Evolutionary conservation across 1,140 invertebrate genomes (phyloP).

Genomic region (Calephelis nemesis): DNA sequence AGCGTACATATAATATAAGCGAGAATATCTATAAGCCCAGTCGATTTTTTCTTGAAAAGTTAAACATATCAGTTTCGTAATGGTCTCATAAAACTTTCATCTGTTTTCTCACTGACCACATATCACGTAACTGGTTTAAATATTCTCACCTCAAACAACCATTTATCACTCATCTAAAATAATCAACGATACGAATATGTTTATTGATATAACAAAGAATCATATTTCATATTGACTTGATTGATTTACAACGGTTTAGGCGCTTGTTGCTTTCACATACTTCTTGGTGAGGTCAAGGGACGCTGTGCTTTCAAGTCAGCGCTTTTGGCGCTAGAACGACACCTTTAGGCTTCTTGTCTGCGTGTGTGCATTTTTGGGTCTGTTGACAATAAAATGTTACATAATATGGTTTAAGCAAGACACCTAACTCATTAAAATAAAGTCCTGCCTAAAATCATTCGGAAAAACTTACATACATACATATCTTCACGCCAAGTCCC

Average conservation of each 20-base stretch:
- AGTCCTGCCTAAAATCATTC: too few species aligned
- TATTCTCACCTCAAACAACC: slow-evolving; percentile 19
- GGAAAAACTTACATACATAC: too few species aligned
- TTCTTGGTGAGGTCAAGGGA: slow-evolving; percentile 47
- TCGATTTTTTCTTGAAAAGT: too few species aligned
- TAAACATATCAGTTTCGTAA: neutral
- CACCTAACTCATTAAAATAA: too few species aligned
- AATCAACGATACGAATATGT: slow-evolving; percentile 33
- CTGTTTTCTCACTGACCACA: neutral
- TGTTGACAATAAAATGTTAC: too few species aligned
- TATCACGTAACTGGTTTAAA: slow-evolving; percentile 1
- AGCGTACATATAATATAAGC: too few species aligned
- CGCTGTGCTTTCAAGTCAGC: slow-evolving; percentile 4
- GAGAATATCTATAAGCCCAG: too few species aligned
- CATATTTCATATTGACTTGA: slow-evolving; percentile 56
- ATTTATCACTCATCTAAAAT: slow-evolving; percentile 29
- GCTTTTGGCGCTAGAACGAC: slow-evolving; percentile 1
- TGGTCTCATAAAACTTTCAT: neutral
- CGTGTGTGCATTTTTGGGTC: neutral
- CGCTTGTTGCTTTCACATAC: slow-evolving; percentile 50
- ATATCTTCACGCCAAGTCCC: too few species aligned
- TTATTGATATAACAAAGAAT: slow-evolving; percentile 47
- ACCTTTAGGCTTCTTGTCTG: too few species aligned
- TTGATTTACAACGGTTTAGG: slow-evolving; percentile 53
- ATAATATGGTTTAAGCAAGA: too few species aligned